phyloP scores from a whole-genome alignment of 92 coral and sea anemone species.

The Pocillopora grandis region DNA sequence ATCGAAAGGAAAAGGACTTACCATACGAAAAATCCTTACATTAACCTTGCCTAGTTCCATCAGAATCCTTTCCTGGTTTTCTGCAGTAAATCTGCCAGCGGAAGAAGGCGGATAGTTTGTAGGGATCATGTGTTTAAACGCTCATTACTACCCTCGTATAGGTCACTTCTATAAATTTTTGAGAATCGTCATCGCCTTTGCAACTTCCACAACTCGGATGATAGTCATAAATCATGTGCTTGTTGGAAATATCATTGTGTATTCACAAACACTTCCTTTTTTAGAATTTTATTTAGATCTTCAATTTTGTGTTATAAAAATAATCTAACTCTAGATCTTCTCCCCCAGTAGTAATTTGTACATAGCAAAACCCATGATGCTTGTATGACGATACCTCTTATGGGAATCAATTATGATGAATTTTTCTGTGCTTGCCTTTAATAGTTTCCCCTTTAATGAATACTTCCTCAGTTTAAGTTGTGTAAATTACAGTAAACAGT shows the following conservation, averaged over 20 bases:
- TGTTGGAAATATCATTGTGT: not conserved
- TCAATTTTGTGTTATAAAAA: not conserved
- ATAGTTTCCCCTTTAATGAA: not conserved
- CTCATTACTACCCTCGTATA: not conserved
- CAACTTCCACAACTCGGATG: slow-evolving; percentile 18
- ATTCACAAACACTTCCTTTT: not conserved
- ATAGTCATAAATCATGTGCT: slow-evolving; percentile 20
- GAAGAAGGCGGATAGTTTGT: not conserved
- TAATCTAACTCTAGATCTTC: no score
- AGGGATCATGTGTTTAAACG: not conserved
- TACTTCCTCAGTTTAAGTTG: not conserved
- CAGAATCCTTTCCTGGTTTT: not conserved
- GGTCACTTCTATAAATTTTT: slow-evolving; percentile 27
- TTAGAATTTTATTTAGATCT: not conserved
- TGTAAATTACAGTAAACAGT: not conserved
- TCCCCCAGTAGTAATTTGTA: not conserved
- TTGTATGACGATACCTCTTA: not conserved
- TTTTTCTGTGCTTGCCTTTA: not conserved
- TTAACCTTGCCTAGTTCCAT: not conserved
- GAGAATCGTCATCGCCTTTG: slow-evolving; percentile 31
- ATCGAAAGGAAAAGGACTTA: slow-evolving; percentile 6
- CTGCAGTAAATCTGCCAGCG: not conserved
- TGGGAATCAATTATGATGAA: not conserved
- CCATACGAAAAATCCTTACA: not conserved
- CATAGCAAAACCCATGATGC: not conserved